Base-by-base conservation (phyloP, 2,797 vertebrate genomes). In the Malacoraja senta region DNA sequence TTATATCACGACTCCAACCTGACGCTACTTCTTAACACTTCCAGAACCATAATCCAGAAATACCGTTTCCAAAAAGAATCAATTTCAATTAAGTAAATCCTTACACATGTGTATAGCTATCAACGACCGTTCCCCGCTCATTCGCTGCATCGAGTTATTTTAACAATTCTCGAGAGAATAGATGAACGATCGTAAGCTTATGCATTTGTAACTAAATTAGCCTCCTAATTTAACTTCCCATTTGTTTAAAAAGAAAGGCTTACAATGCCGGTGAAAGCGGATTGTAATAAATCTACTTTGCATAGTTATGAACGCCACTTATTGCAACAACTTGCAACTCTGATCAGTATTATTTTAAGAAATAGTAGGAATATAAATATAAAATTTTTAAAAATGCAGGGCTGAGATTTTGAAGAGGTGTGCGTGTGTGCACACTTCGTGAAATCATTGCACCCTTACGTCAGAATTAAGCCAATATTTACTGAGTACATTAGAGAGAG, bases 381-480 rank as follows among this genome's bases (percentile, higher is more conserved):
- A 63, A n/a, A 1, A 86, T 53, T 53, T 53, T 53, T 53, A 6
- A 8, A 38, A 88, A 63, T 88, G 63, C n/a, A 88, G n/a, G n/a
- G 61, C 63, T 68, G 63, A 68, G 84, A 68, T 88, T 53, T 88
- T 88, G n/a, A 44, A 88, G 7, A 65, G 84, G 17, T 13, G 29
- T 68, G 84, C 21, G 63, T 32, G 81, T 84, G 21, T 53, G 79
- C 17, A 83, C 83, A 61, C 61, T 86, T 58, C 21, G 83, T 32
- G 65, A 83, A 88, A 68, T 65, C 84, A 68, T 65, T 88, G 84
- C 38, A 68, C 84, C 61, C 84, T 88, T 88, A 88, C 84, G 84
- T 88, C 84, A 88, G 84, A 68, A 88, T 88, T 88, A 88, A 88
- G 91, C 71, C 65, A 79, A 76, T 93, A 93, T 93, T 93, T 77